These are phyloP conservation scores for Macquaria australasica DNA, from an alignment of 2,113 vertebrate species.

Conservation along the genomic window DNA sequence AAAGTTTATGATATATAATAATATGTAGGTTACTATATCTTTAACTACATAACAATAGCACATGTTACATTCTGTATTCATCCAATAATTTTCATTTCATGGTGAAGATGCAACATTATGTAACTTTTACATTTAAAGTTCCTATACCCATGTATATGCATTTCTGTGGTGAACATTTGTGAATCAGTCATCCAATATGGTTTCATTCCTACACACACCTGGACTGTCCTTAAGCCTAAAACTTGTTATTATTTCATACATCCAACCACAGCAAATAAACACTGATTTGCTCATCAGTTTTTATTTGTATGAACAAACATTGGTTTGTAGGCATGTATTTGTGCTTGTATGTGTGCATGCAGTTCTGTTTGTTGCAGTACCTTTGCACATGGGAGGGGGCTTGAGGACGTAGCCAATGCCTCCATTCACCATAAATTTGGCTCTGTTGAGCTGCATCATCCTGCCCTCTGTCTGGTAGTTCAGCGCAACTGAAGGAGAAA, in stretches of 20 bases:
- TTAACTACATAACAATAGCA: background rate
- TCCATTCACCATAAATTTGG: slow-evolving; percentile 96
- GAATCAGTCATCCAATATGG: background rate
- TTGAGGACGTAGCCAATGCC: slow-evolving; percentile 96
- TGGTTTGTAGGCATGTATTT: background rate
- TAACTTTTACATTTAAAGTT: background rate
- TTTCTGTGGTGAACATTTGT: no score
- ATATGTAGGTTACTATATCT: background rate
- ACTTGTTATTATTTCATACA: background rate
- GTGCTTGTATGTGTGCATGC: slow-evolving; percentile 1
- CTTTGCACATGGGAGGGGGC: slow-evolving; percentile 97
- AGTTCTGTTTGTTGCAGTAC: slow-evolving; percentile 73
- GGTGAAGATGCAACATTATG: background rate
- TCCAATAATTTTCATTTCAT: background rate
- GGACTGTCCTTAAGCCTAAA: background rate
- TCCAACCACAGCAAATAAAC: background rate
- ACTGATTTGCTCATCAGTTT: background rate
- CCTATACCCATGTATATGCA: no score
- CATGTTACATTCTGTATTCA: background rate
- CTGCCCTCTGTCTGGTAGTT: slow-evolving; percentile 98
- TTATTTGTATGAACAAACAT: background rate
- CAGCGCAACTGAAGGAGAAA: slow-evolving; percentile 89
- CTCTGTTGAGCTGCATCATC: slow-evolving; percentile 97
- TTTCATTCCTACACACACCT: no score
- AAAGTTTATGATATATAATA: background rate